Conservation (phyloP, 2,797 vertebrate genomes). For the Phalloptychus januarius region DNA sequence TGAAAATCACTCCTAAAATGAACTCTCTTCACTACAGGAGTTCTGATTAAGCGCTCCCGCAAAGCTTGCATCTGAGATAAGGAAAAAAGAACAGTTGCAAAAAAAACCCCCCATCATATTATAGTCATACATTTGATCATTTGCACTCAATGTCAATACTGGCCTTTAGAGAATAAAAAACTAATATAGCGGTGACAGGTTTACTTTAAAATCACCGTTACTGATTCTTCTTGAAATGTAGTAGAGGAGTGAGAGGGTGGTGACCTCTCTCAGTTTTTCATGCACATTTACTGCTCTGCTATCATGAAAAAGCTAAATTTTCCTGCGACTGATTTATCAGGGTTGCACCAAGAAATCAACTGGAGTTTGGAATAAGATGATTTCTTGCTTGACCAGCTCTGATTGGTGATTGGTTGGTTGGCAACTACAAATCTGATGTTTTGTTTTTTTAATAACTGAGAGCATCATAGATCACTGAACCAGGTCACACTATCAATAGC, state of each 20-base stretch:
- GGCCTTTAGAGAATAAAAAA: not conserved
- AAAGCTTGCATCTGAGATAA: constrained; percentile 68
- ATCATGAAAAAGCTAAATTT: not conserved
- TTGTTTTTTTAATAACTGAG: not conserved
- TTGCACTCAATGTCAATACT: constrained; percentile 33
- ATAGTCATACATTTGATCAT: constrained; percentile 60
- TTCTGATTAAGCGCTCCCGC: constrained; percentile 76
- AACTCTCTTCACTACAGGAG: constrained; percentile 70
- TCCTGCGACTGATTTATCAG: not conserved
- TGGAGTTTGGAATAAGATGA: not conserved
- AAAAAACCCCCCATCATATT: constrained; percentile 42
- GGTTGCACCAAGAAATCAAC: not conserved
- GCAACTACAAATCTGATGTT: not conserved
- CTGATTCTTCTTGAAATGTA: not conserved
- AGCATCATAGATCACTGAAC: not conserved
- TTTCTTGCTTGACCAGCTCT: not conserved
- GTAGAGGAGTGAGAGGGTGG: not conserved
- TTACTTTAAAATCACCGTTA: not conserved
- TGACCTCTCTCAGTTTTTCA: not conserved
- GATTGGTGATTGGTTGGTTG: not conserved
- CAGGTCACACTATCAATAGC: not conserved
- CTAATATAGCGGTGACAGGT: not conserved
- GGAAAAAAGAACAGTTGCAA: constrained; percentile 41
- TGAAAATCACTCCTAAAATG: constrained; percentile 71
- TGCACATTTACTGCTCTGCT: not conserved